Evolutionary conservation across 1,140 invertebrate species (phyloP).

Genomic region (Nasonia vitripennis): DNA sequence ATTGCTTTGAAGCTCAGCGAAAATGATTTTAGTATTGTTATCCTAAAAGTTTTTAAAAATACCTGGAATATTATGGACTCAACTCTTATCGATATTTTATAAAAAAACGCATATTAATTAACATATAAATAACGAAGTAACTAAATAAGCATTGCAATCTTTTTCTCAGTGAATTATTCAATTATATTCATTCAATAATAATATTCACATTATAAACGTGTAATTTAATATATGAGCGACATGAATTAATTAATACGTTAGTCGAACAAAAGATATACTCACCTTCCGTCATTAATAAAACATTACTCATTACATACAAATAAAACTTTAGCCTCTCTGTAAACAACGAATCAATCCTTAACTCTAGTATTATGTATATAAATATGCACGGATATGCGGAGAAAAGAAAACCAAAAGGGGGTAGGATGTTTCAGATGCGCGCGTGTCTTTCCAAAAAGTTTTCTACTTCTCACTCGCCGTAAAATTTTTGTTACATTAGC

Average conservation of each 20-base stretch:
- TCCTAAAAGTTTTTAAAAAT: not conserved
- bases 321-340: not conserved
- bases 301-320: conserved; percentile 30
- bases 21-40: conserved; percentile 45
- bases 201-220: conserved; percentile 11
- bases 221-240: conserved; percentile 24
- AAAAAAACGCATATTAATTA: not conserved
- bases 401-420: conserved; percentile 31
- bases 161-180: conserved; percentile 16
- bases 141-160: conserved; percentile 21
- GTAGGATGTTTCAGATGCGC: not conserved
- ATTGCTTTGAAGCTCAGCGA: conserved; percentile 29
- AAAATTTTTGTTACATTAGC: conserved; percentile 31
- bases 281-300: conserved; percentile 42
- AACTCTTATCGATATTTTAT: not conserved
- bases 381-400: not conserved
- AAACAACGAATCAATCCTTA: conserved; percentile 23
- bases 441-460: not conserved
- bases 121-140: not conserved
- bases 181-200: not conserved
- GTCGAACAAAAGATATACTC: conserved; percentile 44
- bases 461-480: not conserved
- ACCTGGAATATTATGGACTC: not conserved
- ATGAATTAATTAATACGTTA: conserved; percentile 46
- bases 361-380: conserved; percentile 29